phyloP scores from a whole-genome alignment of 2,888 invertebrate species.

The Harpalus rubripes region DNA sequence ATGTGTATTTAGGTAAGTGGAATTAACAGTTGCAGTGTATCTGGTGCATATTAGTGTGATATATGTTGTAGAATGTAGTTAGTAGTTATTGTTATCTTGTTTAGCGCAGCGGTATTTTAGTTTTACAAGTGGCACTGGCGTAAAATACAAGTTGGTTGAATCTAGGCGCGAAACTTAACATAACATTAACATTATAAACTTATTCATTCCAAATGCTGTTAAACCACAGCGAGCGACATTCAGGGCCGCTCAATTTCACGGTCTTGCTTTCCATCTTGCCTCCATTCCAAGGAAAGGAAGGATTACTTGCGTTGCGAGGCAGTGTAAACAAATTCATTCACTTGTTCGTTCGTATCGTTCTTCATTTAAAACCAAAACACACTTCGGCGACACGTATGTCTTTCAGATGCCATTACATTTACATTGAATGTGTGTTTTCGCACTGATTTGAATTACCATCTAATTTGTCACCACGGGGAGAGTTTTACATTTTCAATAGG shows the following conservation, averaged over 20 bases:
- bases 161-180: conserved; percentile 41
- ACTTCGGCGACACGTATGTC: conserved; percentile 48
- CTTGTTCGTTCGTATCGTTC: conserved; percentile 48
- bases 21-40: no score
- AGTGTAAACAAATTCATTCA: conserved; percentile 56
- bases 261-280: conserved; percentile 43
- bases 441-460: conserved; percentile 38
- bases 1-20: no score
- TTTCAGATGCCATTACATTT: conserved; percentile 47
- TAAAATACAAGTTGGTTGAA: background rate
- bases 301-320: conserved; percentile 35
- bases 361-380: conserved; percentile 57
- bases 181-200: conserved; percentile 53
- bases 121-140: background rate
- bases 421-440: conserved; percentile 48
- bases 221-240: conserved; percentile 51
- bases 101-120: background rate
- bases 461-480: background rate
- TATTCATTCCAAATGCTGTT: conserved; percentile 51
- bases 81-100: background rate
- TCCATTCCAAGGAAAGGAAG: conserved; percentile 12
- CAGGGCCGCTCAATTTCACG: conserved; percentile 54
- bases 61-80: background rate
- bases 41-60: background rate
- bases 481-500: background rate